Evolutionary conservation across 2,113 vertebrate genomes (phyloP), one percentile per base, ranked within the genome.

Genomic region (Periophthalmodon schlosseri): DNA sequence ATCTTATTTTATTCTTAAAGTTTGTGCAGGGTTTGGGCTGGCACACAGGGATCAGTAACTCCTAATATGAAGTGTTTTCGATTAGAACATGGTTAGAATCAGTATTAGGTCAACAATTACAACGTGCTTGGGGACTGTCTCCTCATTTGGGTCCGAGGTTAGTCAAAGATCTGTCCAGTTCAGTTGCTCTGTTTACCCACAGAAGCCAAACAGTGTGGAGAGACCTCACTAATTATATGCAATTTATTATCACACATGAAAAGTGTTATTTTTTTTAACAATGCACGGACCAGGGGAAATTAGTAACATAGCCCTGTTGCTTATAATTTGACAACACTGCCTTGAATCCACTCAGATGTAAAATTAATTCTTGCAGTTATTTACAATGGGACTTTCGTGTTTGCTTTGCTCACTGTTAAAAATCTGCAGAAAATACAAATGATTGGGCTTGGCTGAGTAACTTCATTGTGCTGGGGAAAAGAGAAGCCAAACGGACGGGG

Each of bases 301-400:
- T 89, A 89, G 88, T 89, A 86, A 84, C 86, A 85, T 91, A 91
- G 90, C 87, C 84, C 88, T 86, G 87, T 91, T 90, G 90, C 92
- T 90, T 84, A 86, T 87, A 87, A 91, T 91, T 91, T 92, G 89
- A 89, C 84, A 89, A 88, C 86, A 89, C 82, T 87, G 91, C 89
- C 84, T 90, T 88, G 88, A 90, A 92, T 93, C 89, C 90, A 92
- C 88, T 93, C 88, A 90, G 92, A 91, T 92, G 86, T 89, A 90
- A 91, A 91, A 93, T 93, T 91, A 93, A 91, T 91, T 91, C 84
- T 88, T 87, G 91, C 86, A 88, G 86, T 89, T 89, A 89, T 93
- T 89, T 91, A 91, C 89, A 88, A 76, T 87, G 86, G 89, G 90
- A 93, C 88, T 89, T 88, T 88, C 88, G 76, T 92, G 87, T 92